A percentile compares a stretch with the other conserved stretches of the same genome.
Conservation (phyloP, 2,888 invertebrate genomes). For the Ichneumoninae sp. region DNA sequence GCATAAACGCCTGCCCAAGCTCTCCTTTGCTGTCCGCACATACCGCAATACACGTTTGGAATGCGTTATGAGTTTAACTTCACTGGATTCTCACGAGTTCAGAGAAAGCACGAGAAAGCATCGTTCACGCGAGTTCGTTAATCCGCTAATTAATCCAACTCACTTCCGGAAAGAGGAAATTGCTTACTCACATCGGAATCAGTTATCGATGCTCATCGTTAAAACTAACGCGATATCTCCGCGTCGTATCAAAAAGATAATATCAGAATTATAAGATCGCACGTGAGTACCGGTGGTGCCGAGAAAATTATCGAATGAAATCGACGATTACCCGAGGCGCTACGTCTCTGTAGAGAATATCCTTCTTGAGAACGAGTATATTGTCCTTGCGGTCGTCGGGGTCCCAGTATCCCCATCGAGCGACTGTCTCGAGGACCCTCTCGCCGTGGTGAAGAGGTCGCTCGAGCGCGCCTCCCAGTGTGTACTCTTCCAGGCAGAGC, state of each 20-base stretch:
- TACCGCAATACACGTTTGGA: not conserved
- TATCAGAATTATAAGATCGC: not conserved
- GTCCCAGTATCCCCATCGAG: conserved; percentile 96
- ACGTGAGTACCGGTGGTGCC: not conserved
- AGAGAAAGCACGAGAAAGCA: not conserved
- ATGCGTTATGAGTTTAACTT: not conserved
- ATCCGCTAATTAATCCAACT: not conserved
- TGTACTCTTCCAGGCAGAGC: conserved; percentile 92
- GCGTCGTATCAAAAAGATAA: not conserved
- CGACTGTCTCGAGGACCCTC: conserved; percentile 88
- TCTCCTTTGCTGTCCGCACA: not conserved
- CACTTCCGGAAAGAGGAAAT: conserved; percentile 9
- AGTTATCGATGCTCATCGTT: not conserved
- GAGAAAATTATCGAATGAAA: not conserved
- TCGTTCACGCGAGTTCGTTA: not conserved
- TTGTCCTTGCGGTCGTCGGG: conserved; percentile 94
- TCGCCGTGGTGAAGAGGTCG: conserved; percentile 92
- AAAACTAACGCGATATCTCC: not conserved
- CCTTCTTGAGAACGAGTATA: conserved; percentile 88
- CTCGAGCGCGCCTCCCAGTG: conserved; percentile 90
- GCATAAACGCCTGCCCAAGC: not conserved
- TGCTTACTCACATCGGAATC: not conserved
- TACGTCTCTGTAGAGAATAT: conserved; percentile 82
- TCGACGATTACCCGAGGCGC: conserved; percentile 80
- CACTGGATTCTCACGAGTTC: not conserved